Evolutionary conservation across 2,113 vertebrate species (phyloP), one percentile per base, ranked within the genome.

Genomic region (Sebastes schlegelii): DNA sequence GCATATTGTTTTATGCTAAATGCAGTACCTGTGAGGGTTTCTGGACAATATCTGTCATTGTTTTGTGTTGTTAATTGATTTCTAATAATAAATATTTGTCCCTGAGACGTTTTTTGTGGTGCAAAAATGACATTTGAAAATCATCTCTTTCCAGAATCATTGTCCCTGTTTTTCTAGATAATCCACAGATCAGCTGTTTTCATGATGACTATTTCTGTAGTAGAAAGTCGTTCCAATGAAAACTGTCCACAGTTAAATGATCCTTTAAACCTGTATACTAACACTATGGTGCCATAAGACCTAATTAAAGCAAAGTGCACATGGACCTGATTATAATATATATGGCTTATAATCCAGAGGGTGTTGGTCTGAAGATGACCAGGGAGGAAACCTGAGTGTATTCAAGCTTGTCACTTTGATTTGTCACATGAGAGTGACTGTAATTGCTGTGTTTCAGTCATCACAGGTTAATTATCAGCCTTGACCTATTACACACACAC

Each of bases 371-470:
- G 26, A 23, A 23, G 43, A 74, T 86, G 87, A 90, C 69, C 77
- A 82, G 23, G 43, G 82, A 66, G 45, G 74, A 80, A 19, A 55
- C 46, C 63, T 69, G 80, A 70, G 69, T 51, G 70, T n/a, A 65
- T 83, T 61, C 61, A 10, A 73, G 80, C 79, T 19, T 93, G 91
- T 93, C 92, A 93, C 86, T 91, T 79, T 89, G 84, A 92, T 94
- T 94, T 88, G 91, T 91, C 92, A 92, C 88, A 86, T 93, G 88
- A 77, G 79, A 70, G 26, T 92, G 88, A 93, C 73, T 90, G 82
- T 92, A 92, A 93, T 92, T 60, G 89, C 82, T 71, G 84, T 91
- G 91, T 91, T 93, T 91, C 91, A 93, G 84, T 93, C 91, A 91
- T 91, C 85, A 79, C 26, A 85, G 87, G 85, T 93, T 94, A 93